Base-by-base conservation (phyloP, 2,888 invertebrate species). In the Rhamphomyia laevipes region DNA sequence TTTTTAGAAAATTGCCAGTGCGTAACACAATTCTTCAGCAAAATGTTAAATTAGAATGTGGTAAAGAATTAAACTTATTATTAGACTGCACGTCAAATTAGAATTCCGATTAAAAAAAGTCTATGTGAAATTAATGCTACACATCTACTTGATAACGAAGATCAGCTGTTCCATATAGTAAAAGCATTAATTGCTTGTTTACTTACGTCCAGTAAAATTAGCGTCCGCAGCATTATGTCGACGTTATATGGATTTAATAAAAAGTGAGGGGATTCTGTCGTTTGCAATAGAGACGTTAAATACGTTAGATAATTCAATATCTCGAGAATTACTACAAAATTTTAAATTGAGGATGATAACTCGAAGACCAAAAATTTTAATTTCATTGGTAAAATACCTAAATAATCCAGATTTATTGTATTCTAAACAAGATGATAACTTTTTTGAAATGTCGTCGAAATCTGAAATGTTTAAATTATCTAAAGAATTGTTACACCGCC, bases 291-390 rank as follows among this genome's bases (percentile, higher is more conserved):
- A 44, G 11, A 44, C 44, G 44, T 44, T 44, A 44, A 45, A 45
- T 33, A 18, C 45, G 45, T 17, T 35, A 17, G 45, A 45, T 45
- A 45, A 45, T 45, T 45, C 35, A 45, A 45, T 45, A 45, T 45
- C 18, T 33, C 45, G 45, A 21, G 18, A 40, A 21, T 40, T 40
- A 40, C 13, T 40, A 18, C 40, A 40, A 17, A 40, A 40, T 40
- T 45, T 45, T 45, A 45, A 45, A 45, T 45, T 33, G 45, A 18
- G 33, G 16, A 35, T 45, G 45, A 45, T 35, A 45, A 45, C 21
- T 45, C 33, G 18, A 45, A 45, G 45, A 33, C 45, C 35, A 45
- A 45, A 45, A 33, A 45, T 33, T 45, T 33, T 33, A 45, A 45
- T 45, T 45, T 45, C 35, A 31, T 33, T 45, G 44, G 35, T 33